Conservation (phyloP, 2,888 invertebrate species). For the Ptychoptera albimana region DNA sequence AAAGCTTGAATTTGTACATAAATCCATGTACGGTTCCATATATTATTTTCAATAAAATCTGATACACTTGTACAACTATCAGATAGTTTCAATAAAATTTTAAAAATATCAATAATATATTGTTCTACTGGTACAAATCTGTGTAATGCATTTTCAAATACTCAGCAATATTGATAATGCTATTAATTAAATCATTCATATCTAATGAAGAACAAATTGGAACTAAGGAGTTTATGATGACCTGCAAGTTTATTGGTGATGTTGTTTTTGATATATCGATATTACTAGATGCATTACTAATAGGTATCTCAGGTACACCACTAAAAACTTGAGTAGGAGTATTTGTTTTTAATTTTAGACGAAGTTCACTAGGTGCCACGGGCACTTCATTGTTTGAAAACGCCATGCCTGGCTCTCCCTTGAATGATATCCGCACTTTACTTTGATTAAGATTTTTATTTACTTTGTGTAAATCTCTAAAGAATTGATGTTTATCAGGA, state of each 20-base stretch:
- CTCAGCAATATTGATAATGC: no score
- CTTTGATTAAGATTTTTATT: slow-evolving; percentile 8
- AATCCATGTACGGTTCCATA: not conserved
- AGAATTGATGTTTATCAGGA: slow-evolving; percentile 19
- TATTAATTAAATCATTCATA: no score
- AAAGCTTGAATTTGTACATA: not conserved
- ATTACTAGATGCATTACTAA: no score
- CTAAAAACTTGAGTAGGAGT: no score
- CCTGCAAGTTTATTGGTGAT: no score
- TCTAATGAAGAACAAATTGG: no score
- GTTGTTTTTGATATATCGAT: no score
- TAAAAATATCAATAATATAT: not conserved
- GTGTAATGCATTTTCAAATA: no score
- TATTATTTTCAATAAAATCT: not conserved
- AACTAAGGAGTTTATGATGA: no score
- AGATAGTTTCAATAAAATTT: not conserved
- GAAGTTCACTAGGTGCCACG: no score
- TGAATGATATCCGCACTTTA: slow-evolving; percentile 19
- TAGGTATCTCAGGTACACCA: no score
- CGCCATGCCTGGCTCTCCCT: slow-evolving; percentile 14
- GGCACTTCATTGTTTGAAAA: slow-evolving; percentile 17
- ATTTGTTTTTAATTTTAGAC: no score
- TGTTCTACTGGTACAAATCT: not conserved
- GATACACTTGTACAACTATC: not conserved
- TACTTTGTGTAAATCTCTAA: slow-evolving; percentile 22